Evolutionary conservation across 2,113 vertebrate species (phyloP).

Genomic region (Peromyscus polionotus): DNA sequence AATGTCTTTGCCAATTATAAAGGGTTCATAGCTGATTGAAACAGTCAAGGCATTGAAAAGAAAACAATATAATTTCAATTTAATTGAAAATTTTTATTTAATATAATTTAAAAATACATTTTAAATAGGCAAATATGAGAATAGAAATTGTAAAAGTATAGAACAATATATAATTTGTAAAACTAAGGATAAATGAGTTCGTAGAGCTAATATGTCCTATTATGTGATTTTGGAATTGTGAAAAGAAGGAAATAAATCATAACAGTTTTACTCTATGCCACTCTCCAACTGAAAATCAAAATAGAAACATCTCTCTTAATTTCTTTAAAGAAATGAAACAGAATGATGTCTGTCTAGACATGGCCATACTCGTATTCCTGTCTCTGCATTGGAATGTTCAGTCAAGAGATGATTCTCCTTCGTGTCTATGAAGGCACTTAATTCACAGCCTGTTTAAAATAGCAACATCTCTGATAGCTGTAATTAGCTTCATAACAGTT

Average conservation of each 20-base stretch:
- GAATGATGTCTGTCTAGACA: slow-evolving; percentile 67
- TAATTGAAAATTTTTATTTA: too few relatives aligned
- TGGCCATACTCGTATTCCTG: slow-evolving; percentile 38
- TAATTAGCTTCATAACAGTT: slow-evolving; percentile 86
- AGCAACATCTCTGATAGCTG: slow-evolving; percentile 83
- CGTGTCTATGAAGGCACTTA: slow-evolving; percentile 75
- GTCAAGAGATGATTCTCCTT: slow-evolving; percentile 77
- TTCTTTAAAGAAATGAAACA: slow-evolving; percentile 26
- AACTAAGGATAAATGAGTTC: neutral
- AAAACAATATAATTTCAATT: neutral
- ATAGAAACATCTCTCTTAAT: neutral
- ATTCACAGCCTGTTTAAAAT: slow-evolving; percentile 85
- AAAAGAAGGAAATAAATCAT: neutral
- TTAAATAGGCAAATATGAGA: neutral
- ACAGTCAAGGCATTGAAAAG: neutral
- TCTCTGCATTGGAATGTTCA: slow-evolving; percentile 76
- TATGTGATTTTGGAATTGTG: neutral
- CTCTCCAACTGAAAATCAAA: neutral
- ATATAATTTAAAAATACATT: neutral
- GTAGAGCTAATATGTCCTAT: neutral
- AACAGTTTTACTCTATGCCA: neutral
- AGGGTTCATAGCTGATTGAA: neutral
- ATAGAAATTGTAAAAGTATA: neutral
- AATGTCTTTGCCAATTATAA: neutral
- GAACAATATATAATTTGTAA: neutral